A percentile compares a stretch with the other conserved stretches of the same genome.
Conservation (phyloP, 64 coral and sea anemone genomes). For the Stylophora pistillata region DNA sequence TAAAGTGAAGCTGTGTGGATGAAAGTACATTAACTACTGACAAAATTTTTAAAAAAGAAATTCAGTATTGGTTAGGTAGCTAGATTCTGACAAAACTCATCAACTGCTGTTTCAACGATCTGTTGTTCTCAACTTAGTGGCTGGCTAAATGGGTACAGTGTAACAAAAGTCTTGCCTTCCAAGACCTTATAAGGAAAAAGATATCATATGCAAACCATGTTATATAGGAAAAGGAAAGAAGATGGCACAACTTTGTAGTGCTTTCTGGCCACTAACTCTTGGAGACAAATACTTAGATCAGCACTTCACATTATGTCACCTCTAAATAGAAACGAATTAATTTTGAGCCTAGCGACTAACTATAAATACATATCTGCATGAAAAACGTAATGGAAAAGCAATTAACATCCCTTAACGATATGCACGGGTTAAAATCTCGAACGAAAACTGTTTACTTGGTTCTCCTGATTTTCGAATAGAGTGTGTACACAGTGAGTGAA, state of each 20-base stretch:
- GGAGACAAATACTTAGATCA: background rate
- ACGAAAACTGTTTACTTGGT: background rate
- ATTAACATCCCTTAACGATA: conserved; percentile 17
- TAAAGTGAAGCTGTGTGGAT: too few species aligned
- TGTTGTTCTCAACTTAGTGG: too few species aligned
- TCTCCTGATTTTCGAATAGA: background rate
- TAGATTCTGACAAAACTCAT: background rate
- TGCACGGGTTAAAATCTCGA: background rate
- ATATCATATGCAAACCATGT: too few species aligned
- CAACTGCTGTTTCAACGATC: background rate
- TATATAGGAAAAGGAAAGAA: too few species aligned
- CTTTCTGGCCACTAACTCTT: too few species aligned
- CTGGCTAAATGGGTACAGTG: background rate
- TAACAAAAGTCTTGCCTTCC: background rate
- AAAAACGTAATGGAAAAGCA: conserved; percentile 9
- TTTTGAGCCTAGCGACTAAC: background rate
- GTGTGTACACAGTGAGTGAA: background rate
- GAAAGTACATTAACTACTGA: too few species aligned
- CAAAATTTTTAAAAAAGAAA: background rate
- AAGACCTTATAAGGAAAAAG: too few species aligned
- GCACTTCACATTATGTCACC: background rate
- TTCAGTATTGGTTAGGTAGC: background rate
- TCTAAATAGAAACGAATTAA: background rate
- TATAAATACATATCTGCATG: conserved; percentile 3
- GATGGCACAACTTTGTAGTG: too few species aligned